These are phyloP conservation scores for Atta cephalotes DNA, from an alignment of 1,140 invertebrate species.

Conservation along the genomic window DNA sequence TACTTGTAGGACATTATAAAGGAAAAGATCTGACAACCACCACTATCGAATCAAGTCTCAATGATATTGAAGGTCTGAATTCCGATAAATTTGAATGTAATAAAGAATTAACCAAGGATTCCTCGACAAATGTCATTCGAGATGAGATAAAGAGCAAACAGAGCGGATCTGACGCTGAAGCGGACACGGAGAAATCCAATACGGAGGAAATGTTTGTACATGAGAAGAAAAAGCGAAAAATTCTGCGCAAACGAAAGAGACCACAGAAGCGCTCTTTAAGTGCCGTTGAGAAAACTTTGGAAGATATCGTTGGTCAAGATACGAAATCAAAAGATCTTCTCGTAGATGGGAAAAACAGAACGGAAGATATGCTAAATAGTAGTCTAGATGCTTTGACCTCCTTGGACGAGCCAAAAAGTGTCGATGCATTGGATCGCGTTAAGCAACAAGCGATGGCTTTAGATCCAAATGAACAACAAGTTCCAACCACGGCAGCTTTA, in stretches of 20 bases:
- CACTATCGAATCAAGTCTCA: slow-evolving; percentile 83
- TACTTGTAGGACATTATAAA: slow-evolving; percentile 82
- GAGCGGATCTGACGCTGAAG: slow-evolving; percentile 84
- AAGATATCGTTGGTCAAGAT: slow-evolving; percentile 74
- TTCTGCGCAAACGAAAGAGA: slow-evolving; percentile 83
- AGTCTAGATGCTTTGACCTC: slow-evolving; percentile 70
- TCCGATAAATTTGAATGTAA: slow-evolving; percentile 68
- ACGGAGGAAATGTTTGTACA: slow-evolving; percentile 83
- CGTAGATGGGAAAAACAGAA: slow-evolving; percentile 62
- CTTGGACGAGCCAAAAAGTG: slow-evolving; percentile 69
- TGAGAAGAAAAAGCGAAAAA: slow-evolving; percentile 84
- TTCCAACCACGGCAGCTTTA: slow-evolving; percentile 75
- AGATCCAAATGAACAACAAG: slow-evolving; percentile 80
- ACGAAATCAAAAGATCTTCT: slow-evolving; percentile 75
- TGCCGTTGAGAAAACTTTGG: slow-evolving; percentile 71
- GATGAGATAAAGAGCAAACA: slow-evolving; percentile 75
- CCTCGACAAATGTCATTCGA: slow-evolving; percentile 67
- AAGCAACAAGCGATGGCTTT: slow-evolving; percentile 81
- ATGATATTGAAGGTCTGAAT: slow-evolving; percentile 76
- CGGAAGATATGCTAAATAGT: slow-evolving; percentile 66
- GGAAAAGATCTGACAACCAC: slow-evolving; percentile 83
- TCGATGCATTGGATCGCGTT: slow-evolving; percentile 81
- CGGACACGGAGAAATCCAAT: slow-evolving; percentile 86
- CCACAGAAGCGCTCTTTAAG: slow-evolving; percentile 79
- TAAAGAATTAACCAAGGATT: slow-evolving; percentile 70